A percentile compares a stretch with the other conserved stretches of the same genome.
Conservation (phyloP, 2,888 invertebrate genomes). For the Tetropium fuscum region DNA sequence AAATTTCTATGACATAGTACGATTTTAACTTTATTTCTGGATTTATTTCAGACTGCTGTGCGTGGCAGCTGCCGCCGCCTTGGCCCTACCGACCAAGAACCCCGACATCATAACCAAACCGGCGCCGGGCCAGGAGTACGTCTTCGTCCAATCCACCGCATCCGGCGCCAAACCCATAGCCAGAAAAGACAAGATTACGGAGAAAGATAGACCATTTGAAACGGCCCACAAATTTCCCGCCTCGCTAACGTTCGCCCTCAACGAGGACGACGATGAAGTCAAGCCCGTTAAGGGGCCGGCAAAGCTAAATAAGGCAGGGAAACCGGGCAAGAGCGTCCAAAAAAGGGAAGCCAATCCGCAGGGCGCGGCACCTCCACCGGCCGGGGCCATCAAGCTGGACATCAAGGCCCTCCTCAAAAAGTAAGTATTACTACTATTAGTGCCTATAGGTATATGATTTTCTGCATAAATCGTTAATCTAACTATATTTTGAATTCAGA, state of each 20-base stretch:
- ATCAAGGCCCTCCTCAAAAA: slow-evolving; percentile 41
- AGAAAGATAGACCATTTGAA: slow-evolving; percentile 70
- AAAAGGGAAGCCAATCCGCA: slow-evolving; percentile 53
- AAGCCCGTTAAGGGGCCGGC: slow-evolving; percentile 43
- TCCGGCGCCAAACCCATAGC: slow-evolving; percentile 59
- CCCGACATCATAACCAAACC: slow-evolving; percentile 74
- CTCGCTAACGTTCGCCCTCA: slow-evolving; percentile 59
- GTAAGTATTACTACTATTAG: too few species aligned
- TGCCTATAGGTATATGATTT: too few species aligned
- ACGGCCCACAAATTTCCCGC: slow-evolving; percentile 79
- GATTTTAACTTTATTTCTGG: slow-evolving; percentile 14
- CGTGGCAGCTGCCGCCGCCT: slow-evolving; percentile 36
- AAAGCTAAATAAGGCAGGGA: slow-evolving; percentile 31
- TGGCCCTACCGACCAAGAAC: slow-evolving; percentile 58
- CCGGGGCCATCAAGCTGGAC: slow-evolving; percentile 62
- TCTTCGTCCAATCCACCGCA: slow-evolving; percentile 69
- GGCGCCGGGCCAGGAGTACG: slow-evolving; percentile 75
- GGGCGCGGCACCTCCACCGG: slow-evolving; percentile 60
- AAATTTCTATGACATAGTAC: not conserved
- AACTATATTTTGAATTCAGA: slow-evolving; percentile 43
- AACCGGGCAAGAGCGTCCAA: slow-evolving; percentile 42
- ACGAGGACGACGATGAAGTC: slow-evolving; percentile 55
- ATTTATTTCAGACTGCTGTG: slow-evolving; percentile 55
- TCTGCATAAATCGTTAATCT: not conserved
- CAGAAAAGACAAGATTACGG: slow-evolving; percentile 57